Conservation (phyloP, 2,888 invertebrate species). For the Campoletis raptor region DNA sequence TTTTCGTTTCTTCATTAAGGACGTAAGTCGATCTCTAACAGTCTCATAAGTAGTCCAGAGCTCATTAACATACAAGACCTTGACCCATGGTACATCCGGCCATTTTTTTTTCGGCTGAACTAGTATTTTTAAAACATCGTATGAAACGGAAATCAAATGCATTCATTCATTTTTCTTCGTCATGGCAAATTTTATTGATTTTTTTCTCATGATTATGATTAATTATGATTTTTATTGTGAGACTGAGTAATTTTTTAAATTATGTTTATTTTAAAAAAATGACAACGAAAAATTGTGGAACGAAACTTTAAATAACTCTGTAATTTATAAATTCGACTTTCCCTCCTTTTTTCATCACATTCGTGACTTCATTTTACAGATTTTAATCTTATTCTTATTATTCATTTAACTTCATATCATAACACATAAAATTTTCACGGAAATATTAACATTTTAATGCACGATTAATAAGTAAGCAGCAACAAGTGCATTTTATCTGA, state of each 20-base stretch:
- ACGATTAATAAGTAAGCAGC: neutral
- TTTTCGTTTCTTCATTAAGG: constrained; percentile 1
- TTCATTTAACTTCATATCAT: neutral
- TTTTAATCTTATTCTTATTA: neutral
- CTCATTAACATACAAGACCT: constrained; percentile 35
- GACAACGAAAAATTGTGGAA: neutral
- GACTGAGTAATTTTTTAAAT: neutral
- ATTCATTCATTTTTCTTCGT: neutral
- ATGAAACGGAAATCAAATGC: neutral
- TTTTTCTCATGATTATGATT: neutral
- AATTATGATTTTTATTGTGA: neutral
- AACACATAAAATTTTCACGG: neutral
- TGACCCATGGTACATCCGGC: constrained; percentile 21
- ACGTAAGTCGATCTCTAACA: constrained; percentile 9
- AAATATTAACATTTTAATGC: neutral
- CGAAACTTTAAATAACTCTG: neutral
- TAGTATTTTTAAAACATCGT: neutral
- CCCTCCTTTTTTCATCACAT: neutral
- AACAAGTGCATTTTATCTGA: neutral
- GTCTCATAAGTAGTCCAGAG: constrained; percentile 10
- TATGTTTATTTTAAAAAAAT: neutral
- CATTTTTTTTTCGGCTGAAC: constrained; percentile 15
- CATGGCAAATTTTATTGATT: neutral
- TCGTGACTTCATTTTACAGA: neutral
- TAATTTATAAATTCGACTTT: neutral